These are phyloP conservation scores for Phaenicophaeus curvirostris DNA, from an alignment of 2,797 vertebrate genomes.

Conservation along the genomic window DNA sequence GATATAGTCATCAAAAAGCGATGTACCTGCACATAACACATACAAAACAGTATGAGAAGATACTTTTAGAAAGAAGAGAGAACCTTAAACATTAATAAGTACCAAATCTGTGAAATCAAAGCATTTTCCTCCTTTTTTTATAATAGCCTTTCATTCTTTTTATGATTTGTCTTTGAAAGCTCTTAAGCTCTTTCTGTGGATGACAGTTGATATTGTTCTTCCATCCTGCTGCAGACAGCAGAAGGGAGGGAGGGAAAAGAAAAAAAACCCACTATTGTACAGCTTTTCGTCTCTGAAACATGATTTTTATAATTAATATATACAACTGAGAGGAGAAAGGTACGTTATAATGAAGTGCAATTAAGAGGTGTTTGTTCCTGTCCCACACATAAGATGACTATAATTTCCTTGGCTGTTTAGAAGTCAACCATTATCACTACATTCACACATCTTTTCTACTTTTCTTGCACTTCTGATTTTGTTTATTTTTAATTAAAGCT, in stretches of 20 bases:
- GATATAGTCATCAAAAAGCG: conserved; percentile 77
- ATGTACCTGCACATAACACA: conserved; percentile 66
- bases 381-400: conserved; percentile 80
- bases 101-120: conserved; percentile 80
- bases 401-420: conserved; percentile 84
- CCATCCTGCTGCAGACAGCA: conserved; percentile 82
- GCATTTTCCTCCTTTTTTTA: conserved; percentile 79
- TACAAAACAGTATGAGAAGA: conserved; percentile 75
- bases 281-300: conserved; percentile 77
- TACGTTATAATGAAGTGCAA: conserved; percentile 87
- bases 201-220: conserved; percentile 87
- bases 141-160: conserved; percentile 86
- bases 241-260: conserved; percentile 68
- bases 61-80: conserved; percentile 75
- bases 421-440: conserved; percentile 83
- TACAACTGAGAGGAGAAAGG: conserved; percentile 84
- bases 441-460: conserved; percentile 74
- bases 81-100: conserved; percentile 83
- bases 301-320: conserved; percentile 89
- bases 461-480: conserved; percentile 72
- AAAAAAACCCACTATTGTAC: conserved; percentile 75
- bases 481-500: conserved; percentile 82
- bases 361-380: conserved; percentile 87
- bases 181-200: conserved; percentile 80
- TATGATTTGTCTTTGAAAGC: conserved; percentile 87